Percentiles rank a stretch among this genome's conserved stretches.
Conservation (phyloP, 2,888 invertebrate species). For the Acrobasis consociella region DNA sequence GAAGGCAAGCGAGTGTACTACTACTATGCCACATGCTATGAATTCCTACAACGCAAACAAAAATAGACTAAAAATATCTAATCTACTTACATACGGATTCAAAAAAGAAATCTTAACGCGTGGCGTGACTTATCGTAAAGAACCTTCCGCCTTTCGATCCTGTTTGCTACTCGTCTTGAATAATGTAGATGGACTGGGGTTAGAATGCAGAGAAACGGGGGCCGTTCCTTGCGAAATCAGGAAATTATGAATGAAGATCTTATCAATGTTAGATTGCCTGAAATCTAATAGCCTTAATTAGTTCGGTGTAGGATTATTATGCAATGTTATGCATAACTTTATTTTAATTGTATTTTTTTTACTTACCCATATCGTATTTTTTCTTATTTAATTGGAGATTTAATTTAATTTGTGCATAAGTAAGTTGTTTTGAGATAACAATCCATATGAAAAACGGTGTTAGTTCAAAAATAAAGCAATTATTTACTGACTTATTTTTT, state of each 20-base stretch:
- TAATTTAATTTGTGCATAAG: too few species aligned
- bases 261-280: neutral
- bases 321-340: too few species aligned
- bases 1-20: too few species aligned
- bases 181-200: constrained; percentile 18
- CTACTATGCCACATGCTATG: too few species aligned
- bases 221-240: constrained; percentile 7
- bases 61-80: neutral
- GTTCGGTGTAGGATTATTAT: too few species aligned
- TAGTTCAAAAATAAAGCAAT: too few species aligned
- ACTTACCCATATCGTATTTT: too few species aligned
- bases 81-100: neutral
- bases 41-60: neutral
- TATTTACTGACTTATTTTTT: too few species aligned
- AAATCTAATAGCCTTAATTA: neutral
- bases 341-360: too few species aligned
- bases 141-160: constrained; percentile 24
- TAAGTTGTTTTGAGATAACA: too few species aligned
- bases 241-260: neutral
- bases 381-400: too few species aligned
- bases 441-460: too few species aligned
- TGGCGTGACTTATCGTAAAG: constrained; percentile 15
- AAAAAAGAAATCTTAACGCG: constrained; percentile 20
- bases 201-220: constrained; percentile 3
- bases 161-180: constrained; percentile 26